A percentile compares a stretch with the other conserved stretches of the same genome.
Conservation (phyloP, 2,113 vertebrate genomes). For the Xenotilapia flavipinnis region DNA sequence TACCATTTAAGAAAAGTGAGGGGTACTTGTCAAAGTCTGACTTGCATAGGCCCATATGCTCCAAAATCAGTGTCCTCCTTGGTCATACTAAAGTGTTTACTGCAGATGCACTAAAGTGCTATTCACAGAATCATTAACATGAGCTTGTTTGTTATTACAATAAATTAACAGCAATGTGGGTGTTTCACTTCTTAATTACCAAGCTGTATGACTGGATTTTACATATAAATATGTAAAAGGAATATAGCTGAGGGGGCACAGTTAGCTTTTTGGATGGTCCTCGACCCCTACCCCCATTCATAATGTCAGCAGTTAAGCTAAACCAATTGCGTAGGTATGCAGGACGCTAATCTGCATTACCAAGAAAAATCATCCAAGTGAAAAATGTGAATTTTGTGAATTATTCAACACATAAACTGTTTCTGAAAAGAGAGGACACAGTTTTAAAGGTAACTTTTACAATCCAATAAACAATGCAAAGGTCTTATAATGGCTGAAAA, state of each 20-base stretch:
- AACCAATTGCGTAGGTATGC: not conserved
- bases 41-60: not conserved
- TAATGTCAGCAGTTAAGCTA: not conserved
- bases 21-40: not conserved
- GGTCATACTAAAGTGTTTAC: not conserved
- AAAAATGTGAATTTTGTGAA: not conserved
- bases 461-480: not conserved
- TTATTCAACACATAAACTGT: not conserved
- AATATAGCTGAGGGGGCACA: not conserved
- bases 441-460: not conserved
- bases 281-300: rapidly evolving
- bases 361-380: not conserved
- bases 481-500: not conserved
- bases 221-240: not conserved
- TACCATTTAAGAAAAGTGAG: not conserved
- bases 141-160: not conserved
- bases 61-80: not conserved
- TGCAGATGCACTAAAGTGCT: not conserved
- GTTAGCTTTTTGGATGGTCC: not conserved
- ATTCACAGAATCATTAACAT: not conserved
- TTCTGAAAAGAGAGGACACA: rapidly evolving
- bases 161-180: not conserved
- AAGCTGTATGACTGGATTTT: rapidly evolving
- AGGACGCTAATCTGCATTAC: not conserved
- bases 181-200: not conserved